Base-by-base conservation (phyloP, 2,888 invertebrate species). In the Synergus itoensis region DNA sequence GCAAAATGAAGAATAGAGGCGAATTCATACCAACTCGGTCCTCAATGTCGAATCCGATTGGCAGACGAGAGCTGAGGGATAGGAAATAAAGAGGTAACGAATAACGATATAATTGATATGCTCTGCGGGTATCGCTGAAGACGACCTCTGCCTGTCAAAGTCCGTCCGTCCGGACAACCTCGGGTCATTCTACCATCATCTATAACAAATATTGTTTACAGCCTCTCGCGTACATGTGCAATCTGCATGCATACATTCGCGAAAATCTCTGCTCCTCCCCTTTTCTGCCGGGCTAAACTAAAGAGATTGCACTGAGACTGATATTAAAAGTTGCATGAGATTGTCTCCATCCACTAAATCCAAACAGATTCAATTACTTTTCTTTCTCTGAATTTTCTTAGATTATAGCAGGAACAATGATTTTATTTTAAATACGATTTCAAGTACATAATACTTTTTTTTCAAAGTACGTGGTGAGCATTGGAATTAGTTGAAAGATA, bases 61-160 rank as follows among this genome's bases (percentile, higher is more conserved):
- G 43, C 18, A 21, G 67, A 67, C 18, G 14, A 45, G 41, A 67
- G 21, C 5, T 18, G 45, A 40, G 43, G 41, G 12, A 45, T 67
- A 43, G 43, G 45, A 67, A 67, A 67, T 67, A 67, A 67, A 67
- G 67, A 43, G 67, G 67, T 67, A 67, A 45, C 12, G 67, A 67
- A 41, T 65, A 84, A 88, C 88, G 86, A 85, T 84, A 77, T 79
- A 45, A 84, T 87, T 87, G 86, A 85, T 84, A 77, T 79, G 41
- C 81, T 80, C 81, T 81, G 76, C 80, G 87, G 85, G 84, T 87
- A 88, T 89, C 89, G 86, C 86, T 86, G 80, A 87, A 85, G 83
- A 83, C 87, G 90, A 91, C 90, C 91, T 86, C 89, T 81, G 86
- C 82, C 84, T 88, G 85, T 90, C 91, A 90, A 91, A 91, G 91